phyloP scores from a whole-genome alignment of 1,140 invertebrate species.

The Drosophila orosa region DNA sequence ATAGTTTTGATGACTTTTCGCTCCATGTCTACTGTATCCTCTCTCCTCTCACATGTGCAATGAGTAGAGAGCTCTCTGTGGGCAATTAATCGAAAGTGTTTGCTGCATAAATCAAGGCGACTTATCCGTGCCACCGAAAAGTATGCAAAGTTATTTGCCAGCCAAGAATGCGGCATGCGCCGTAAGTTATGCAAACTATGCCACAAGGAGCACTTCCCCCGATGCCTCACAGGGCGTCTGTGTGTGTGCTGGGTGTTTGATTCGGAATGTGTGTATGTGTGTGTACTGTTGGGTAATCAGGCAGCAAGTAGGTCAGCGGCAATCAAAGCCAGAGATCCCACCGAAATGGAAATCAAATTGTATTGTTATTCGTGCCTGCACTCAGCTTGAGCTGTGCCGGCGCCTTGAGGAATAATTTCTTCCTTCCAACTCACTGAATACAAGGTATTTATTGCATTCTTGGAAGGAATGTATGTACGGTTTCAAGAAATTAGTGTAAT shows the following conservation, averaged over 20 bases:
- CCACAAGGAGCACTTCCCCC: conserved; percentile 29
- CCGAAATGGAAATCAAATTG: conserved; percentile 68
- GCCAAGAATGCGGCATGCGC: conserved; percentile 66
- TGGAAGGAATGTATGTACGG: neutral
- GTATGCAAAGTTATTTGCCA: conserved; percentile 75
- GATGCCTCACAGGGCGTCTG: neutral
- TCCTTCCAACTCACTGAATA: conserved; percentile 42
- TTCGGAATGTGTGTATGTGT: neutral
- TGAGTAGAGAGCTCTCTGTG: conserved; percentile 30
- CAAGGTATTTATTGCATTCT: conserved; percentile 32
- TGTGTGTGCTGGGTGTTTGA: conserved; percentile 11
- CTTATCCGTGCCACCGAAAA: conserved; percentile 54
- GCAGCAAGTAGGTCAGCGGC: conserved; percentile 73
- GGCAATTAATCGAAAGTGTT: conserved; percentile 53
- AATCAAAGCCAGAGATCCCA: conserved; percentile 71
- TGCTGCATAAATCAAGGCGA: conserved; percentile 71
- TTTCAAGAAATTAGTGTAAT: neutral
- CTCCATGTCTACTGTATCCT: neutral
- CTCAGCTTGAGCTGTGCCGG: neutral
- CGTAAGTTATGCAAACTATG: conserved; percentile 70
- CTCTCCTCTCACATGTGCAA: conserved; percentile 23
- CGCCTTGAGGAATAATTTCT: conserved; percentile 18
- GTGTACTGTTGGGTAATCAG: conserved; percentile 66
- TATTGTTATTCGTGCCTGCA: conserved; percentile 48
- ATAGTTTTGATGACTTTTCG: conserved; percentile 50